Conservation (phyloP, 2,113 vertebrate species). For the Catharus minimus region DNA sequence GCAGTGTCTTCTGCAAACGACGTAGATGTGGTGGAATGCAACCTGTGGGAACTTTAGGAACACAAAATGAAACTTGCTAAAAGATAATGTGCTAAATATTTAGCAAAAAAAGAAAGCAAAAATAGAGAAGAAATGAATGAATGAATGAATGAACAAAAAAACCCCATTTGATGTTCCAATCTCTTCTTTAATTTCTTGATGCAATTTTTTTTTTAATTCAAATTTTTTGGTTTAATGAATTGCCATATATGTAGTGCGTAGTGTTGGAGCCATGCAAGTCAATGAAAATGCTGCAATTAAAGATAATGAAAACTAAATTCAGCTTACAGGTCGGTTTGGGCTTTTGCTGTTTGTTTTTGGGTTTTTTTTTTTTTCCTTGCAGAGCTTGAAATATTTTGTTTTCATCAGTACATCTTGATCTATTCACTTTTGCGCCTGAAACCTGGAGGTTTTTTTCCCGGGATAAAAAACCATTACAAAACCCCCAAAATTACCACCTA, state of each 20-base stretch:
- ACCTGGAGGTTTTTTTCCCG: neutral
- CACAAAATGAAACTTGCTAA: neutral
- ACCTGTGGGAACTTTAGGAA: neutral
- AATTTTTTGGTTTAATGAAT: neutral
- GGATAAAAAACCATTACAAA: neutral
- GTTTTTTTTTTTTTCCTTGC: neutral
- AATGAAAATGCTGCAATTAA: neutral
- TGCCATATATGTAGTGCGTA: neutral
- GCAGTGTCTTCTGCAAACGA: neutral
- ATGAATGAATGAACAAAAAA: fast-evolving
- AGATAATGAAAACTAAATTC: neutral
- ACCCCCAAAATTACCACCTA: neutral
- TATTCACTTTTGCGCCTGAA: neutral
- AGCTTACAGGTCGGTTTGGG: neutral
- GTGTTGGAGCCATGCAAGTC: neutral
- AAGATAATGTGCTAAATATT: neutral
- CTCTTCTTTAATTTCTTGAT: neutral
- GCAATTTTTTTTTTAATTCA: neutral
- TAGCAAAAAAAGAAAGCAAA: neutral
- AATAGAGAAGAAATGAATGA: neutral
- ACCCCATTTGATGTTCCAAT: neutral
- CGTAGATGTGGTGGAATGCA: neutral
- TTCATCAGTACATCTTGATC: neutral
- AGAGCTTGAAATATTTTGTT: neutral
- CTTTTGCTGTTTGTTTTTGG: neutral